Evolutionary conservation across 2,113 vertebrate genomes (phyloP), one percentile per base, ranked within the genome.

Genomic region (Melanerpes formicivorus): DNA sequence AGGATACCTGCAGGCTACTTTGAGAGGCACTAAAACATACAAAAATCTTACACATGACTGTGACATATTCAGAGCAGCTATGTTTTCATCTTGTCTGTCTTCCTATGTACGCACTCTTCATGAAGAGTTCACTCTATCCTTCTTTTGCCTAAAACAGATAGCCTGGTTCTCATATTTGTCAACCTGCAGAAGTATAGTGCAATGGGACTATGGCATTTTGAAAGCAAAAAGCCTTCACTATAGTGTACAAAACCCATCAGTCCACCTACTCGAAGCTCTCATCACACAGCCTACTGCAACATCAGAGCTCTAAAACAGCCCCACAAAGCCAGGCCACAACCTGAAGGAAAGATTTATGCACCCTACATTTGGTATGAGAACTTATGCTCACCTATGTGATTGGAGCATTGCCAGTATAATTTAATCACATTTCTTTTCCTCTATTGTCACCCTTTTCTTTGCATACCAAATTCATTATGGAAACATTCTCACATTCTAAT

Each of bases 81-180:
- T 63, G 73, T 46, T 95, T 95, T 92, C 66, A 37, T 93, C 76
- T 94, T 86, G 66, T 90, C 73, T 91, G 66, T 91, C 92, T 95
- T 83, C 70, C 82, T 72, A 9, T 83, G 69, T 90, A 26, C 44
- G 1, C 93, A 66, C 76, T 75, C 84, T 86, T 83, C 87, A 76
- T 22, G 19, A 93, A 73, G 90, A 88, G 73, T 90, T 91, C 93
- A 93, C 77, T 78, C 79, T 85, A 80, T 89, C 91, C 85, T 95
- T 96, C 91, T 96, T 96, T 84, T 88, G 83, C 94, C 86, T 96
- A 64, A 87, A 96, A 91, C 82, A 90, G 88, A 87, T 81, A 93
- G 92, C 91, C 87, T 91, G 80, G 34, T 86, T 95, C 90, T 93
- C 63, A 54, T 86, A 86, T 86, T 88, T 95, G 76, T 80, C 95